Base-by-base conservation (phyloP, 2,797 vertebrate species). In the Characodon lateralis region DNA sequence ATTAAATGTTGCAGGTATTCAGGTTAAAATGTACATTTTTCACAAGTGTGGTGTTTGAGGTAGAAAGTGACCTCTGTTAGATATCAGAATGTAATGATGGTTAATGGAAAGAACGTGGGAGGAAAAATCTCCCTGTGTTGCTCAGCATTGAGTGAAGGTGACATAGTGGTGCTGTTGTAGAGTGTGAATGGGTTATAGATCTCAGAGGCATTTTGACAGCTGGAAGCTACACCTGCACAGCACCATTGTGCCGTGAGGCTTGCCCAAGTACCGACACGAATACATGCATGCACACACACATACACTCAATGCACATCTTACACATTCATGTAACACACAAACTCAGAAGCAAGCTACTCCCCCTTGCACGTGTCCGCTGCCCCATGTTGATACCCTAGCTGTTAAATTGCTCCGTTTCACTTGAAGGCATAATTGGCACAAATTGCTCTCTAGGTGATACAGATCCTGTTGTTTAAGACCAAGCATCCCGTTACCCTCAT, bases 391-490 rank as follows among this genome's bases (percentile, higher is more conserved):
- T 94, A 95, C 95, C 93, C 94, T 94, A 91, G 94, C 95, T 95
- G 95, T 95, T 96, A 95, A 95, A 95, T 95, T 94, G 94, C 94
- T 94, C 93, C 89, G 90, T 96, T 95, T 95, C 93, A 93, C 95
- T 94, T 94, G 90, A 94, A 94, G 94, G 89, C 93, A 95, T 96
- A 95, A 95, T 95, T 95, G 95, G 95, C 93, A 94, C 93, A 94
- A 96, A 95, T 95, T 96, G 94, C 94, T 94, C 94, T 95, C 95
- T 93, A 95, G 95, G 95, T 96, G 95, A 95, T 94, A 94, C 92
- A 92, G 92, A 95, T 94, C 93, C 94, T 95, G 95, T 96, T 95
- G 95, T 96, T 96, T 95, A 95, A 95, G 91, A 95, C 89, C 92
- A 94, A 90, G 91, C 92, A 92, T 90, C 93, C 90, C 92, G 90